Conservation (phyloP, 2,888 invertebrate genomes). For the Caenorhabditis sp. region DNA sequence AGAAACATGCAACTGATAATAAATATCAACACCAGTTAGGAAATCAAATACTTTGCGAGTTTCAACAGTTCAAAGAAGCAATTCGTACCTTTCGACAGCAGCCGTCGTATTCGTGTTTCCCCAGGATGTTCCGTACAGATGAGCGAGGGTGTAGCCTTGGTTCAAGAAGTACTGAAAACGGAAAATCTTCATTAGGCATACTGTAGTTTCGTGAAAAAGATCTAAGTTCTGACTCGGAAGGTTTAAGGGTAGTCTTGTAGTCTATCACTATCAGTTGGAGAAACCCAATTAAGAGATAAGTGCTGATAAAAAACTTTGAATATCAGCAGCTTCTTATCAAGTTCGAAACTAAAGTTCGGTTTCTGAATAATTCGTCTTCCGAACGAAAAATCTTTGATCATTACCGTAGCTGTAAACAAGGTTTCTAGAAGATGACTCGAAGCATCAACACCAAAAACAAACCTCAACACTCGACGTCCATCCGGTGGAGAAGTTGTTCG, state of each 20-base stretch:
- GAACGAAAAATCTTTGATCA: not conserved
- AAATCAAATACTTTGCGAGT: conserved; percentile 2
- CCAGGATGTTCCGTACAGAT: conserved; percentile 76
- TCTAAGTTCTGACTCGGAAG: not conserved
- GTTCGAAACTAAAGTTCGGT: conserved; percentile 10
- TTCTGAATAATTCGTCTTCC: not conserved
- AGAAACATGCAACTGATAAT: conserved; percentile 47
- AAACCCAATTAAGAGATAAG: conserved; percentile 1
- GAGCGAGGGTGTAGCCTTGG: conserved; percentile 67
- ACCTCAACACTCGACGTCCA: conserved; percentile 68
- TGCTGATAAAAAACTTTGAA: conserved; percentile 17
- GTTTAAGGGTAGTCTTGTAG: not conserved
- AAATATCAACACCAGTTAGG: conserved; percentile 19
- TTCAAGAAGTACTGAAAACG: conserved; percentile 68
- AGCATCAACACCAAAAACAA: not conserved
- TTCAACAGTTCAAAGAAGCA: conserved; percentile 41
- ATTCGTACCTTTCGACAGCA: conserved; percentile 55
- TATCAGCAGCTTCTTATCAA: conserved; percentile 12
- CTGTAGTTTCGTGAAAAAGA: not conserved
- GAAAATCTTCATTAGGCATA: not conserved
- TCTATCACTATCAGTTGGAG: not conserved
- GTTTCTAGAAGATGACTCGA: not conserved
- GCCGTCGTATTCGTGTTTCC: conserved; percentile 67
- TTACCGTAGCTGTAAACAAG: not conserved
- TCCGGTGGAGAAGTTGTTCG: conserved; percentile 73